phyloP scores from a whole-genome alignment of 2,113 vertebrate genomes.

The Dromas ardeola region DNA sequence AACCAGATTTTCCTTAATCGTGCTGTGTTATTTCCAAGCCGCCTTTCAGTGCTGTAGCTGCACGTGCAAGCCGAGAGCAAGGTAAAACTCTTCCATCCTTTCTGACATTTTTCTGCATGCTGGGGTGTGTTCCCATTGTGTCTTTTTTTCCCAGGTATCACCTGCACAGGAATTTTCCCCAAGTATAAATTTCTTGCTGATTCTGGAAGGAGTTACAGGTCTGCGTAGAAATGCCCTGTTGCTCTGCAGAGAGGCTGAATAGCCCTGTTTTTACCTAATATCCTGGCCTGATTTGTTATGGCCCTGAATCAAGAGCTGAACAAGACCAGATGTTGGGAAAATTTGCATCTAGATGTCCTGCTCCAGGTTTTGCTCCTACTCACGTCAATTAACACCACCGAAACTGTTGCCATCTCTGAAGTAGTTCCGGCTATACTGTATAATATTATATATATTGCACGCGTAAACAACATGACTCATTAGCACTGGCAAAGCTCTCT shows the following conservation, averaged over 20 bases:
- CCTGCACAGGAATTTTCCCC: background rate
- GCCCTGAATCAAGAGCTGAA: background rate
- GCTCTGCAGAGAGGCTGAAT: background rate
- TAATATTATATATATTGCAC: background rate
- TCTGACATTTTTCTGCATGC: background rate
- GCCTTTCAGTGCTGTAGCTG: background rate
- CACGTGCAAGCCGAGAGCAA: background rate
- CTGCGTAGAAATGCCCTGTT: background rate
- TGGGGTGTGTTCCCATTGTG: background rate
- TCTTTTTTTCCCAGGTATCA: background rate
- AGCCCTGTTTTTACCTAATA: background rate
- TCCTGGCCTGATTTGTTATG: background rate
- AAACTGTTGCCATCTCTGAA: constrained; percentile 2
- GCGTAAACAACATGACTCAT: background rate
- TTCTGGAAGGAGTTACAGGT: background rate
- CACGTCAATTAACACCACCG: background rate
- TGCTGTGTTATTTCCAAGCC: background rate
- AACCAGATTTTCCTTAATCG: background rate
- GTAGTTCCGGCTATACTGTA: background rate
- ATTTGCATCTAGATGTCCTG: background rate
- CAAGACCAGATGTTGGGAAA: background rate
- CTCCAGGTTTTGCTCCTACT: background rate
- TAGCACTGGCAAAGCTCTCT: background rate
- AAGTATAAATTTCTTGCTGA: background rate
- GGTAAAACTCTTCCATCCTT: background rate